Conservation (phyloP, 2,797 vertebrate genomes). For the Limnodromus scolopaceus region DNA sequence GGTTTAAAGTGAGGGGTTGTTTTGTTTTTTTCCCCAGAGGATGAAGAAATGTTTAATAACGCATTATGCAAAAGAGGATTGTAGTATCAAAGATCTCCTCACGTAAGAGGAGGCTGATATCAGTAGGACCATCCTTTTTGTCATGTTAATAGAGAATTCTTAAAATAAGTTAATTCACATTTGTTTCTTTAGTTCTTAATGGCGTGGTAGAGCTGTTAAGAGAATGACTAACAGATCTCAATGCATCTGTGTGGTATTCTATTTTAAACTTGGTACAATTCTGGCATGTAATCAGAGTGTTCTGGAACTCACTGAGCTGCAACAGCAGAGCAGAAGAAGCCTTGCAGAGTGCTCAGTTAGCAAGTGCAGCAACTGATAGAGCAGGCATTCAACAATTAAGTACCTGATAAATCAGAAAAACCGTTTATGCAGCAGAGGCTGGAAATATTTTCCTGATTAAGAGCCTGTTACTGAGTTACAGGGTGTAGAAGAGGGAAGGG, state of each 20-base stretch:
- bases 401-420: constrained; percentile 9
- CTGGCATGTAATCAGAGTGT: not conserved
- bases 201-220: not conserved
- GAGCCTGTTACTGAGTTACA: not conserved
- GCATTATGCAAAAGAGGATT: not conserved
- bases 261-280: constrained; percentile 43
- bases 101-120: not conserved
- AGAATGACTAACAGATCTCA: constrained; percentile 54
- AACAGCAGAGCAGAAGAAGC: not conserved
- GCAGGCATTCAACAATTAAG: not conserved
- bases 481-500: not conserved
- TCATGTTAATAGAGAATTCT: constrained; percentile 26
- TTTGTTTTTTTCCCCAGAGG: not conserved
- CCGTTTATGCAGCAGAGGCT: not conserved
- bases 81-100: not conserved
- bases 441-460: not conserved
- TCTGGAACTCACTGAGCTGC: constrained; percentile 30
- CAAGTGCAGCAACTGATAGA: not conserved
- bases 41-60: not conserved
- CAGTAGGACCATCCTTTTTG: constrained; percentile 12
- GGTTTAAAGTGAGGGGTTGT: not conserved
- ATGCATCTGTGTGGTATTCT: constrained; percentile 42
- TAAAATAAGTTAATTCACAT: constrained; percentile 62
- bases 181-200: constrained; percentile 39
- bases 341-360: not conserved